Evolutionary conservation across 2,797 vertebrate species (phyloP).

Genomic region (Amblyopsis hoosieri): DNA sequence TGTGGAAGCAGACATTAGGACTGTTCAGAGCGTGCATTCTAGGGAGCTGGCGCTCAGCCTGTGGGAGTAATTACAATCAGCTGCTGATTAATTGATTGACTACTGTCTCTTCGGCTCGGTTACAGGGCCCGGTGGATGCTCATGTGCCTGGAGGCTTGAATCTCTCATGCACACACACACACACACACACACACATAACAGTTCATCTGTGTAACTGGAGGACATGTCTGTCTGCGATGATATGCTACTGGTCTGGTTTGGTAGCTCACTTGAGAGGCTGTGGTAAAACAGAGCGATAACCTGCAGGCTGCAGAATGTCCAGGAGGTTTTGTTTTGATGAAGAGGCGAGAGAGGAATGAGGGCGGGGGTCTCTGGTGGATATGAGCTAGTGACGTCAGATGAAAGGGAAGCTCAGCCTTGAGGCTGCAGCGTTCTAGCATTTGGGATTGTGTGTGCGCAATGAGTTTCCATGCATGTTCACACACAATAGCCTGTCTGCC

Average conservation of each 20-base stretch:
- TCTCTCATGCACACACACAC: neutral
- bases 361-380: conserved; percentile 13
- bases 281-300: conserved; percentile 11
- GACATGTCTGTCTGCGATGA: conserved; percentile 13
- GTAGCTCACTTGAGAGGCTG: conserved; percentile 1
- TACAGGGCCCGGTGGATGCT: conserved; percentile 18
- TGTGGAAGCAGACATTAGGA: conserved; percentile 30
- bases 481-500: conserved; percentile 44
- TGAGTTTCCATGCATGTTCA: neutral
- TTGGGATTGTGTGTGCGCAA: neutral
- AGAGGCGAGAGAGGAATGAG: conserved; percentile 16
- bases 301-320: conserved; percentile 26
- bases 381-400: conserved; percentile 41
- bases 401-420: conserved; percentile 45
- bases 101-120: conserved; percentile 22
- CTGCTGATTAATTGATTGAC: conserved; percentile 58
- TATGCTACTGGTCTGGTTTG: conserved; percentile 11
- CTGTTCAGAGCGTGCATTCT: conserved; percentile 38
- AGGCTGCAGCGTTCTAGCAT: conserved; percentile 22
- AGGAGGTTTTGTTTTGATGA: conserved; percentile 12
- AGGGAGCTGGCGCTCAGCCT: conserved; percentile 57
- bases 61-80: conserved; percentile 60
- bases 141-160: conserved; percentile 13
- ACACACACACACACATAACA: conserved; percentile 1
- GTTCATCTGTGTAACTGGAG: conserved; percentile 11